Evolutionary conservation across 2,113 vertebrate genomes (phyloP).

Genomic region (Marmota flaviventris): DNA sequence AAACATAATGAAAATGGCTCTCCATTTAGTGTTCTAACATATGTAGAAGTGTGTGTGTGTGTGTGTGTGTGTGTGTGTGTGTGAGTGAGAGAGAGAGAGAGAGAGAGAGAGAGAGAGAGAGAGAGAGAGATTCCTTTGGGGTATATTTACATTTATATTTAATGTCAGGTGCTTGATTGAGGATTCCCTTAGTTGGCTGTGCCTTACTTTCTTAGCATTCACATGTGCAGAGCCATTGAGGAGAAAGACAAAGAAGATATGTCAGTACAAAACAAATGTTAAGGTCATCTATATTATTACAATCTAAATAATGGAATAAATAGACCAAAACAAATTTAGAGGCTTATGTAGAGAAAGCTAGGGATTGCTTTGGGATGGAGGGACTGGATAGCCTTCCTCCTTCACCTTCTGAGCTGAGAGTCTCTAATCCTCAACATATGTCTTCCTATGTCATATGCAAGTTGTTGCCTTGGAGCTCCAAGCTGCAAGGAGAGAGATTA

Average conservation of each 20-base stretch:
- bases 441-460: neutral
- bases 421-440: neutral
- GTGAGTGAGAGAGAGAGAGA: too few species aligned
- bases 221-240: neutral
- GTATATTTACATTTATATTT: neutral
- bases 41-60: neutral
- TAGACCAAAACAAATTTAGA: neutral
- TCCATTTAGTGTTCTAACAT: neutral
- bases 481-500: neutral
- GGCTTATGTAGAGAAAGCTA: neutral
- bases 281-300: neutral
- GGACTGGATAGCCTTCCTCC: neutral
- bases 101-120: too few species aligned
- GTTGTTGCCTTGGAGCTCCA: neutral
- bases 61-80: neutral
- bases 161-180: neutral
- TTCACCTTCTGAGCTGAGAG: neutral
- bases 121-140: neutral
- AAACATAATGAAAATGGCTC: neutral
- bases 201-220: neutral
- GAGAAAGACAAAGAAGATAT: neutral
- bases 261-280: neutral
- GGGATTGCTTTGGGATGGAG: neutral
- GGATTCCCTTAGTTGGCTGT: neutral
- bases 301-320: neutral